Evolutionary conservation across 2,888 invertebrate species (phyloP), one percentile per base, ranked within the genome.

Genomic region (Nymphalis urticae): DNA sequence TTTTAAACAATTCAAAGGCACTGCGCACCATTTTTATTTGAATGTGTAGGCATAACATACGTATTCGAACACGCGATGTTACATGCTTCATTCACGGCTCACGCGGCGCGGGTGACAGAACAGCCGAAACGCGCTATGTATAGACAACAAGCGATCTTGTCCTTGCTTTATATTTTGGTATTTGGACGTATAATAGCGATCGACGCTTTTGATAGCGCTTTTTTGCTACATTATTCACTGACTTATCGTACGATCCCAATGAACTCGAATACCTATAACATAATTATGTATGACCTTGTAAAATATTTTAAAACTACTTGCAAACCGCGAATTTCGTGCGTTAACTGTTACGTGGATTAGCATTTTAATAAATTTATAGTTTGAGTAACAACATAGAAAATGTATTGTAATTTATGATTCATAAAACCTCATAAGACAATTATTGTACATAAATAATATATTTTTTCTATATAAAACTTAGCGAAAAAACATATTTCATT

Each of bases 201-300:
- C 62, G 80, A 81, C 83, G 82, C 81, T 83, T 74, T 76, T 62
- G 32, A 27, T 19, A 68, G 73, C 72, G 71, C 69, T 71, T 61
- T 50, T 65, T 47, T 53, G 65, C 70, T 79, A 47, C 68, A 68
- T 65, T 72, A 69, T 72, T 76, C 56, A 63, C 48, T 65, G 58
- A 68, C 48, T 73, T 80, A 80, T 81, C 81, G 79, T 78, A 77
- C 77, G 84, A 84, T 83, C 82, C 80, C 77, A 72, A 68, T 81
- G 79, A 81, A 79, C 78, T 79, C 73, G 56, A 19, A 42, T 42
- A 42, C 42, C 42, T 42, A 42, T 42, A 42, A 21, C 47, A 60
- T 61, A 59, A 66, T 62, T 61, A 69, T 63, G 59, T 62, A 48
- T 54, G 61, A 69, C 61, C 64, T 69, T 58, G 56, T 48, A 48